These are phyloP conservation scores for Argyresthia goedartella DNA, from an alignment of 2,888 invertebrate species.

Conservation along the genomic window DNA sequence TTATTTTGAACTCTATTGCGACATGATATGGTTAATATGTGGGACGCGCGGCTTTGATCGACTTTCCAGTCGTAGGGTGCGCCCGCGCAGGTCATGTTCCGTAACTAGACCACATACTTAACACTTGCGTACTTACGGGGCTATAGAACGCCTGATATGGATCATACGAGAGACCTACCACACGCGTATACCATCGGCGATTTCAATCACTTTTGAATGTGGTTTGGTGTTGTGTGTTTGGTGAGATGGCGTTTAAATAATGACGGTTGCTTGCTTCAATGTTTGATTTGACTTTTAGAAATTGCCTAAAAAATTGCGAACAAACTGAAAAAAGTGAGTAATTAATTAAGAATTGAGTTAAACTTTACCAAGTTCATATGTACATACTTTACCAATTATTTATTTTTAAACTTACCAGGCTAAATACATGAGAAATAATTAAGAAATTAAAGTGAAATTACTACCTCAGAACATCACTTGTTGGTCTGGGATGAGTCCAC, in stretches of 20 bases:
- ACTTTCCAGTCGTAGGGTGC: slow-evolving; percentile 1
- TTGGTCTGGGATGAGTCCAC: not conserved
- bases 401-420: too few species aligned
- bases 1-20: too few species aligned
- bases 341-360: too few species aligned
- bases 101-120: slow-evolving; percentile 5
- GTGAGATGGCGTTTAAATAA: too few species aligned
- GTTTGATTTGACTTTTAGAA: too few species aligned
- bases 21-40: not conserved
- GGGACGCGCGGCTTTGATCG: not conserved
- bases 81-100: slow-evolving; percentile 2
- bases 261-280: too few species aligned
- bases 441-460: too few species aligned
- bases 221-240: not conserved
- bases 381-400: too few species aligned
- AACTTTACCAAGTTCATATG: too few species aligned
- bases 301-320: too few species aligned
- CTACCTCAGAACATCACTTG: not conserved
- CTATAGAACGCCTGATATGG: not conserved
- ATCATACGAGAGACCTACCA: not conserved
- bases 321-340: too few species aligned
- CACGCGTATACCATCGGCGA: not conserved
- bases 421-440: too few species aligned
- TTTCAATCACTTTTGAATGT: not conserved
- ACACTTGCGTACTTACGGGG: not conserved